Evolutionary conservation across 2,888 invertebrate species (phyloP).

Genomic region (Rhimphoctona megacephalus): DNA sequence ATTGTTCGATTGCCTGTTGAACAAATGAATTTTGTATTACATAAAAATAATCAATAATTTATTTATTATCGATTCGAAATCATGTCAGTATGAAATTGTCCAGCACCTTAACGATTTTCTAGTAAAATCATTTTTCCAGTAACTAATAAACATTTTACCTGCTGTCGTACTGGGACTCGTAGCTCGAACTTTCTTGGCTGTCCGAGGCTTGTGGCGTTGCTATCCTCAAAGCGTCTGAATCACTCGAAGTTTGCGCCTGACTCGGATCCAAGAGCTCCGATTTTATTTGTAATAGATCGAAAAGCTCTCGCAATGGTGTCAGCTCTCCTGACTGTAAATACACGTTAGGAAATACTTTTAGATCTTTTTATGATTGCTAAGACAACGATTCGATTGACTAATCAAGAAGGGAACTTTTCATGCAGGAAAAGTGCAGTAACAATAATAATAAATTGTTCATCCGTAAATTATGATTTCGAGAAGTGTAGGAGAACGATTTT

Average conservation of each 20-base stretch:
- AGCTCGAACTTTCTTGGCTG: conserved; percentile 84
- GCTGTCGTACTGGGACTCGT: conserved; percentile 84
- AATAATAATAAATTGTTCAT: background rate
- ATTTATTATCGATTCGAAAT: background rate
- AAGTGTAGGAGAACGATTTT: background rate
- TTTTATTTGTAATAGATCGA: conserved; percentile 93
- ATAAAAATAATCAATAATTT: background rate
- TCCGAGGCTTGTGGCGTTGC: conserved; percentile 83
- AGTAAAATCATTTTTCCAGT: background rate
- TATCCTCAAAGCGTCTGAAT: conserved; percentile 83
- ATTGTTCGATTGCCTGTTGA: conserved; percentile 81
- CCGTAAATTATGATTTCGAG: background rate
- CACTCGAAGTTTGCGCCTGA: conserved; percentile 81
- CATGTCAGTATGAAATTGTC: too few relatives aligned
- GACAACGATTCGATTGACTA: too few relatives aligned
- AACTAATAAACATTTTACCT: conserved; percentile 73
- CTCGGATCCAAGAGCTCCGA: conserved; percentile 87
- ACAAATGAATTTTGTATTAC: background rate
- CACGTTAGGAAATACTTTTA: background rate
- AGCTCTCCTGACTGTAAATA: conserved; percentile 90
- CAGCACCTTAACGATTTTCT: background rate
- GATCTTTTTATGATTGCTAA: background rate
- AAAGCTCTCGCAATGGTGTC: conserved; percentile 92
- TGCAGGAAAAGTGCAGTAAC: background rate
- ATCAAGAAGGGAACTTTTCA: background rate